These are phyloP conservation scores for Lasioglossum leucozonium DNA, from an alignment of 2,888 invertebrate genomes.

Conservation along the genomic window DNA sequence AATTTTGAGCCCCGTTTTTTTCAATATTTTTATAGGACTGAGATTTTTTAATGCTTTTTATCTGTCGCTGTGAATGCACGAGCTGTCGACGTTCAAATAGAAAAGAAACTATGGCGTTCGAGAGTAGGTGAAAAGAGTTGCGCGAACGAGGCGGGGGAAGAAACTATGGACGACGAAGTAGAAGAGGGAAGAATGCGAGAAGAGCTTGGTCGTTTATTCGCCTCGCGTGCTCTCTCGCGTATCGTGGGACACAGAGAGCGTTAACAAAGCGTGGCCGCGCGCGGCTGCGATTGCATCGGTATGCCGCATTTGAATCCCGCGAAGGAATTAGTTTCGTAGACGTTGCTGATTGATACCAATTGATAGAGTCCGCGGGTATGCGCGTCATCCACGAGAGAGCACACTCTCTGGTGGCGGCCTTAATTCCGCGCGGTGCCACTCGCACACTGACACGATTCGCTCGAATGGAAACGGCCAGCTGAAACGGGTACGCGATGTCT, in stretches of 20 bases:
- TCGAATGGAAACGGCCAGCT: neutral
- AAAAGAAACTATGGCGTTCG: neutral
- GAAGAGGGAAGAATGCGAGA: neutral
- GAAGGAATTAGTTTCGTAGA: conserved; percentile 73
- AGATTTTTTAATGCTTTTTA: too few relatives aligned
- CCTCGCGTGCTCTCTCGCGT: conserved; percentile 4
- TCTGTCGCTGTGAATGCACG: too few relatives aligned
- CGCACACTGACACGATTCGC: conserved; percentile 34
- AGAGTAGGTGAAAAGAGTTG: neutral
- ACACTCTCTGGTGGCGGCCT: conserved; percentile 24
- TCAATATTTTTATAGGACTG: too few relatives aligned
- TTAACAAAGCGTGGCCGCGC: conserved; percentile 32
- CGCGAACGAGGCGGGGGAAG: neutral
- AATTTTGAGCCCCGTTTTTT: too few relatives aligned
- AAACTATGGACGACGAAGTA: neutral
- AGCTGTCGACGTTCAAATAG: too few relatives aligned
- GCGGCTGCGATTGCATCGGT: conserved; percentile 29
- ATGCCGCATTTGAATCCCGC: conserved; percentile 73
- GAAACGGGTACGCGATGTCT: neutral
- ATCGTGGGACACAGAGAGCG: conserved; percentile 18
- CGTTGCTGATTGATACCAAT: conserved; percentile 77
- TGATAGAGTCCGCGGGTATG: conserved; percentile 56
- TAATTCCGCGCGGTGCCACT: conserved; percentile 49
- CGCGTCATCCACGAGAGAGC: conserved; percentile 26
- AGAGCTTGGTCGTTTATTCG: neutral